These are phyloP conservation scores for Ceramica pisi DNA, from an alignment of 2,888 invertebrate species.

Conservation along the genomic window DNA sequence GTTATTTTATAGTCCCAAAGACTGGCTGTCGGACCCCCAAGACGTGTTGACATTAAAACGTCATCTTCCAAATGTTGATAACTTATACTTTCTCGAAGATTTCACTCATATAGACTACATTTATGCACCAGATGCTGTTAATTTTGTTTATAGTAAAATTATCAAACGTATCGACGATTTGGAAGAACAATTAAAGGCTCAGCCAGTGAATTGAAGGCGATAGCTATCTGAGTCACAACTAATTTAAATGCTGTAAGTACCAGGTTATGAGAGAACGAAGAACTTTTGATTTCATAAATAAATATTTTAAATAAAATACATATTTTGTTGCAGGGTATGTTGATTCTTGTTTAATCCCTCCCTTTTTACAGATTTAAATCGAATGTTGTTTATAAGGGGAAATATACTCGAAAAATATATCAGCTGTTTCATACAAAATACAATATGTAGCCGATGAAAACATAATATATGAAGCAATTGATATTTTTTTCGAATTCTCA, in stretches of 20 bases:
- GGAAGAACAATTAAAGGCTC: not conserved
- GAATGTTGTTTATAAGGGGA: conserved; percentile 7
- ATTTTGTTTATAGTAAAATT: conserved; percentile 87
- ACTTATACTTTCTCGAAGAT: conserved; percentile 85
- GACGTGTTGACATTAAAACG: conserved; percentile 86
- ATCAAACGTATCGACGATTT: conserved; percentile 67
- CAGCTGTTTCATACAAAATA: too few relatives aligned
- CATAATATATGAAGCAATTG: too few relatives aligned
- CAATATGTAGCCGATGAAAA: too few relatives aligned
- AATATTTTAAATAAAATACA: conserved; percentile 5
- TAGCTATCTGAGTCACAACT: not conserved
- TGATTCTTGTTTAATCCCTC: not conserved
- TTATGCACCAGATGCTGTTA: conserved; percentile 91
- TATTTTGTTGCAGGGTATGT: not conserved
- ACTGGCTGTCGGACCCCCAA: conserved; percentile 85
- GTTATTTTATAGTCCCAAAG: conserved; percentile 80
- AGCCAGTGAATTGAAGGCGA: not conserved
- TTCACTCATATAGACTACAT: conserved; percentile 93
- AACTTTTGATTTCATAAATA: not conserved
- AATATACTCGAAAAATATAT: too few relatives aligned
- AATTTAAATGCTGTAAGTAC: not conserved
- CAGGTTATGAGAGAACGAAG: not conserved
- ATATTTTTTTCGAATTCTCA: too few relatives aligned
- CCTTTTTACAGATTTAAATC: not conserved
- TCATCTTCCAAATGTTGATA: conserved; percentile 88